phyloP scores from a whole-genome alignment of 2,113 vertebrate genomes.

The Petrocephalus zakoni region DNA sequence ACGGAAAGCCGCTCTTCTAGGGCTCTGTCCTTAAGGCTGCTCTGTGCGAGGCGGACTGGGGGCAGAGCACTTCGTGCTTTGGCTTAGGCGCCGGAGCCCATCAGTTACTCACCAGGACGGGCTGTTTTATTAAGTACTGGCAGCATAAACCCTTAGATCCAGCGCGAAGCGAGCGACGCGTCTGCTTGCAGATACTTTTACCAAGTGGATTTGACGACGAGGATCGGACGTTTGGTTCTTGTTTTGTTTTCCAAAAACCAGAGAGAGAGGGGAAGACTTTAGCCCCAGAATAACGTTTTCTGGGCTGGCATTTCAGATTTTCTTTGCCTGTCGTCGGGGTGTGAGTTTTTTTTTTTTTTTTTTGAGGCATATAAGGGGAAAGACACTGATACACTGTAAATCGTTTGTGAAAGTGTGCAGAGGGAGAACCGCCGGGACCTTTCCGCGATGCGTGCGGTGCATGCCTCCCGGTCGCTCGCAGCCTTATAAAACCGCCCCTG shows the following conservation, averaged over 20 bases:
- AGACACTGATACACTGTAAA: not conserved
- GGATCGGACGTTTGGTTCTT: not conserved
- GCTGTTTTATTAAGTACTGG: constrained; percentile 13
- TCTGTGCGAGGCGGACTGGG: constrained; percentile 9
- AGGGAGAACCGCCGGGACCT: not conserved
- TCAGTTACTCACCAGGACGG: constrained; percentile 15
- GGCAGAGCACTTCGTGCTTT: constrained; percentile 18
- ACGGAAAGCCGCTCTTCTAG: not conserved
- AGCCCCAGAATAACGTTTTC: not conserved
- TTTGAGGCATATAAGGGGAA: not conserved
- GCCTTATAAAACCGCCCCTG: constrained; percentile 3
- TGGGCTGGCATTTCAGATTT: not conserved
- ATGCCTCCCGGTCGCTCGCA: constrained; percentile 10
- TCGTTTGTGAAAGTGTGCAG: not conserved
- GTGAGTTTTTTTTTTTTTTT: too few relatives aligned
- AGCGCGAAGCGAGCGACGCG: constrained; percentile 2
- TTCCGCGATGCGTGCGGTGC: constrained; percentile 17
- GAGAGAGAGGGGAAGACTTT: not conserved
- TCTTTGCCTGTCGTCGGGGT: not conserved
- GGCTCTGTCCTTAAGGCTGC: not conserved
- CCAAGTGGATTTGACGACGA: not conserved
- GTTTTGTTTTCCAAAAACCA: not conserved
- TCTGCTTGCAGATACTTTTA: not conserved
- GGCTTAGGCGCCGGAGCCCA: constrained; percentile 6
- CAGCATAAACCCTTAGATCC: constrained; percentile 17